Conservation (phyloP, 37 sponge, comb jelly and placozoan species). For the Aplysina aerophoba region DNA sequence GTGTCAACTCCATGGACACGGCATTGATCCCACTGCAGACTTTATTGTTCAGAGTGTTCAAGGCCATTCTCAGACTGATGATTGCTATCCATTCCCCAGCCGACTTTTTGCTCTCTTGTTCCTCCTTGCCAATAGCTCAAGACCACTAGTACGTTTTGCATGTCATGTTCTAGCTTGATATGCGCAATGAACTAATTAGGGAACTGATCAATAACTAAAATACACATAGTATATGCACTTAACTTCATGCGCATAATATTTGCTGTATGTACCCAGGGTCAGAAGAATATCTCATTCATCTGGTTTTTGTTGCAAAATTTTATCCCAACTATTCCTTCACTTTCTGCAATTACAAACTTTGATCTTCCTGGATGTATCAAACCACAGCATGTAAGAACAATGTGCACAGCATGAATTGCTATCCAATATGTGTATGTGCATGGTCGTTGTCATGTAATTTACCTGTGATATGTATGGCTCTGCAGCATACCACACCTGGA, state of each 20-base stretch:
- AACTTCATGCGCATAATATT: too few relatives aligned
- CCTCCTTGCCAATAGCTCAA: slow-evolving; percentile 15
- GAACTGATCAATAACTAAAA: too few relatives aligned
- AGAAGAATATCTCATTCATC: neutral
- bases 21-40: too few relatives aligned
- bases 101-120: slow-evolving; percentile 17
- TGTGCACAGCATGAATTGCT: neutral
- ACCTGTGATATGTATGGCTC: too few relatives aligned
- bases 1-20: too few relatives aligned
- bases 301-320: neutral
- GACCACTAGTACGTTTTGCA: slow-evolving; percentile 23
- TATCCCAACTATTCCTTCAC: neutral
- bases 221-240: too few relatives aligned
- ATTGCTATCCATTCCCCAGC: slow-evolving; percentile 20
- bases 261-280: neutral
- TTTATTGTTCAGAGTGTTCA: neutral
- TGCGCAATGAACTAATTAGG: neutral
- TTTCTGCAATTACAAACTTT: neutral
- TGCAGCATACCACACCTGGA: neutral
- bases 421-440: too few relatives aligned
- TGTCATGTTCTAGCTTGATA: neutral
- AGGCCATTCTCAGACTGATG: slow-evolving; percentile 2
- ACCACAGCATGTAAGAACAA: neutral
- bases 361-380: neutral
- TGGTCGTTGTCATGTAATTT: neutral